Base-by-base conservation (phyloP, 2,113 vertebrate genomes). In the Accipiter virgatus region DNA sequence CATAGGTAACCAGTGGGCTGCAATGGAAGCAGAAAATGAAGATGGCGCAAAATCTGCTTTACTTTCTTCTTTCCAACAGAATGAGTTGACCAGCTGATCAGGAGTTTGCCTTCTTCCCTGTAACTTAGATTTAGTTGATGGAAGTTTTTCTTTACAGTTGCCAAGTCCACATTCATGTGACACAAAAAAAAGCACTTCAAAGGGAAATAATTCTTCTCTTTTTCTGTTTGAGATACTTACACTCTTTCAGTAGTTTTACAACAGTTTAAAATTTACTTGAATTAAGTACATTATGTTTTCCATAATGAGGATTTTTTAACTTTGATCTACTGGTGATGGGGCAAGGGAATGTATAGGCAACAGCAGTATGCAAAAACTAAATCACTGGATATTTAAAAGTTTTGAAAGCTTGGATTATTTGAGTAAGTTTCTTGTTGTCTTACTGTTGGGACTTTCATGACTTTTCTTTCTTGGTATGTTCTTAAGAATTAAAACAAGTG, bases 51-150 rank as follows among this genome's bases (percentile, higher is more conserved):
- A 72, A 72, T 56, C 72, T 79, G 10, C 86, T 94, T 96, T 95
- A 91, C 74, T 95, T 96, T 81, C 42, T 90, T 97, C 80, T 93
- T 96, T 87, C 90, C 87, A 90, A 45, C 93, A 96, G 94, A 94
- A 89, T 6, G 27, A 80, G 47, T 77, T 92, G 26, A 85, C 55
- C 43, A 43, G 81, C 84, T 85, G 27, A 61, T 75, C 38, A 55
- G 43, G 65, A 90, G 85, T 87, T 84, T 56, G 34, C 56, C 36
- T 40, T 43, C 52, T 91, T 94, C 67, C 48, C 34, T 68, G 1
- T 82, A 92, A 74, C 66, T 48, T 85, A 81, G 16, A 42, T 90
- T 90, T 71, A 79, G 78, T 72, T 96, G 81, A 93, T 79, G 19
- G 16, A 92, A 48, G 17, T 66, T 75, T 89, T 86, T 67, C 84